phyloP scores from a whole-genome alignment of 2,797 vertebrate species.

The Thalassophryne amazonica region DNA sequence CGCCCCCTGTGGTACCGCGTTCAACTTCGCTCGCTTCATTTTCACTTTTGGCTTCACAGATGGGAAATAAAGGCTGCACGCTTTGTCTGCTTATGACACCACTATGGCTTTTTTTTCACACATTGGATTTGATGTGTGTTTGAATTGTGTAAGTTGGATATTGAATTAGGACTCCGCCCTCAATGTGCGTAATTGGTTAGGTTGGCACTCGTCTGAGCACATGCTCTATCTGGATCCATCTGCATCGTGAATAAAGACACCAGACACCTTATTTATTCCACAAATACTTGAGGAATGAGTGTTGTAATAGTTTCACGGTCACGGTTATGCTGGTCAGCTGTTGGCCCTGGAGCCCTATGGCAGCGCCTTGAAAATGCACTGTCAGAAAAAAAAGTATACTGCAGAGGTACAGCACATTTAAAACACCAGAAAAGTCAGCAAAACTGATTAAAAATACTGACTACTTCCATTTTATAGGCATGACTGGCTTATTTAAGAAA shows the following conservation, averaged over 20 bases:
- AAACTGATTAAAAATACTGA: constrained; percentile 22
- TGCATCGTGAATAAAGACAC: constrained; percentile 49
- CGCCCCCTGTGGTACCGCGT: constrained; percentile 48
- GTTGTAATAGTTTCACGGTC: constrained; percentile 51
- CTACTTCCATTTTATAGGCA: neutral
- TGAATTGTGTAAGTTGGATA: constrained; percentile 70
- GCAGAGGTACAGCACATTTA: constrained; percentile 18
- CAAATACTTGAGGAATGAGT: constrained; percentile 43
- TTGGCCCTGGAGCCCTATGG: constrained; percentile 41
- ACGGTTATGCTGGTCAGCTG: constrained; percentile 42
- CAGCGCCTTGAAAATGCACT: constrained; percentile 30
- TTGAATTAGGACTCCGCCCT: constrained; percentile 59
- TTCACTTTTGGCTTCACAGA: constrained; percentile 40
- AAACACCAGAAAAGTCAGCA: constrained; percentile 37
- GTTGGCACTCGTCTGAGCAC: no score
- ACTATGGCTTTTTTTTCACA: constrained; percentile 15
- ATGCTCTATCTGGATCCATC: no score
- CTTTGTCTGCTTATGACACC: constrained; percentile 19
- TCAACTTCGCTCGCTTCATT: constrained; percentile 34
- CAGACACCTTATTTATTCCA: constrained; percentile 48
- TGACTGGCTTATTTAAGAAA: neutral
- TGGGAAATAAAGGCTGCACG: neutral
- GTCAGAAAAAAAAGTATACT: constrained; percentile 32
- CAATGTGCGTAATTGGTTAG: constrained; percentile 65
- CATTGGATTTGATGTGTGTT: constrained; percentile 32